Evolutionary conservation across 2,113 vertebrate genomes (phyloP).

Genomic region (Saimiri boliviensis): DNA sequence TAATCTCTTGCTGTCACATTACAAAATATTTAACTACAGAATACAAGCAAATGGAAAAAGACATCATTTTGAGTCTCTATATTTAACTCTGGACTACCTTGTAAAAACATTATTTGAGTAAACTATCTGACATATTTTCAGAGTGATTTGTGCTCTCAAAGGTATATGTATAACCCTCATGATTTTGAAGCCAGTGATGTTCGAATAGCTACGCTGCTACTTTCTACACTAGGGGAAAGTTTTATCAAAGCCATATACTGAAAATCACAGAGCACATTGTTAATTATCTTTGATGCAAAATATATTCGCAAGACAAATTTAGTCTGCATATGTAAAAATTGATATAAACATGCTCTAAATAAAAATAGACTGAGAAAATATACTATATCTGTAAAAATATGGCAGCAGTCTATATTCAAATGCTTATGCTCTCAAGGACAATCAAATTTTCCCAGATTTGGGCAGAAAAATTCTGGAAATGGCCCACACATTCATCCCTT

Average conservation of each 20-base stretch:
- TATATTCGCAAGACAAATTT: conserved; percentile 18
- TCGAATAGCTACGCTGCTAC: neutral
- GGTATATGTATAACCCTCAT: neutral
- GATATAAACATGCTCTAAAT: conserved; percentile 9
- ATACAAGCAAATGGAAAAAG: neutral
- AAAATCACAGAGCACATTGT: conserved; percentile 40
- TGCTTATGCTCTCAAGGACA: neutral
- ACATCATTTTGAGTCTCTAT: neutral
- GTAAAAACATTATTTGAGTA: neutral
- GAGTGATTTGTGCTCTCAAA: neutral
- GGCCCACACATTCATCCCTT: neutral
- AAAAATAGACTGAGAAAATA: conserved; percentile 31
- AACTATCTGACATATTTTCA: neutral
- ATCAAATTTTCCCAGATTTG: neutral
- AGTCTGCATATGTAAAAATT: neutral
- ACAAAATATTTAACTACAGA: neutral
- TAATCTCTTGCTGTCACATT: neutral
- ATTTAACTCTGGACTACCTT: neutral
- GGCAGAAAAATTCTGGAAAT: neutral
- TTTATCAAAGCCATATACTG: neutral
- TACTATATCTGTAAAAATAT: conserved; percentile 1
- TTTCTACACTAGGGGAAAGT: neutral
- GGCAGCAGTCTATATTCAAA: neutral
- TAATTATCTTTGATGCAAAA: neutral
- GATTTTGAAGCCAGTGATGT: neutral